A percentile compares a stretch with the other conserved stretches of the same genome.
Conservation (phyloP, 1,140 invertebrate species). For the Eurosta solidaginis region DNA sequence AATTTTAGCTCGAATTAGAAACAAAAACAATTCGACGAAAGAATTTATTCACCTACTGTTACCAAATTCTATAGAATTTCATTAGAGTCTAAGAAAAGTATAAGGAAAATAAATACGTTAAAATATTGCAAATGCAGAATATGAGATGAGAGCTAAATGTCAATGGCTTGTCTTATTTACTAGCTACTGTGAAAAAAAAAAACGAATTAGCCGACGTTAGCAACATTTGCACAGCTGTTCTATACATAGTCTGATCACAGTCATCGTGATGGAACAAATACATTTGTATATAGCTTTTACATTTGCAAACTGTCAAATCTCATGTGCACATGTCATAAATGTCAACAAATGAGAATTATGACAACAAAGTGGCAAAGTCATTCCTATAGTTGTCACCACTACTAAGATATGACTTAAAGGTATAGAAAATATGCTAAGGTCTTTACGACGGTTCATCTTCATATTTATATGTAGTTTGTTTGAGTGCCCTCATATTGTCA, state of each 20-base stretch:
- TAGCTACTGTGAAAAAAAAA: not conserved
- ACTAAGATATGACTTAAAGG: not conserved
- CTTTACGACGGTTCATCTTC: not conserved
- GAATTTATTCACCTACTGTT: no score
- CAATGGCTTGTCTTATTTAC: not conserved
- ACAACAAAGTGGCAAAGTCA: constrained; percentile 41
- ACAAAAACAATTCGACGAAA: no score
- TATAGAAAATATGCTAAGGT: not conserved
- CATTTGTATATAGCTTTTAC: not conserved
- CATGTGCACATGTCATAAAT: constrained; percentile 58
- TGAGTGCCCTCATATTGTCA: constrained; percentile 16
- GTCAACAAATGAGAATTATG: constrained; percentile 56
- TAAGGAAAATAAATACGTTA: not conserved
- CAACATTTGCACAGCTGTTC: constrained; percentile 3
- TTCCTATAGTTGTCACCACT: not conserved
- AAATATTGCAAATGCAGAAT: not conserved
- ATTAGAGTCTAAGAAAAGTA: not conserved
- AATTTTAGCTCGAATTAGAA: no score
- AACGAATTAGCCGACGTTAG: not conserved
- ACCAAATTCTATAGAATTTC: not conserved
- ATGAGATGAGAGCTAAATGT: not conserved
- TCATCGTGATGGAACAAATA: not conserved
- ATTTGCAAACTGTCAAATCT: constrained; percentile 39
- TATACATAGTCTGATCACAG: not conserved
- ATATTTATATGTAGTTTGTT: not conserved